phyloP scores from a whole-genome alignment of 2,888 invertebrate species.

The Tubulanus polymorphus region DNA sequence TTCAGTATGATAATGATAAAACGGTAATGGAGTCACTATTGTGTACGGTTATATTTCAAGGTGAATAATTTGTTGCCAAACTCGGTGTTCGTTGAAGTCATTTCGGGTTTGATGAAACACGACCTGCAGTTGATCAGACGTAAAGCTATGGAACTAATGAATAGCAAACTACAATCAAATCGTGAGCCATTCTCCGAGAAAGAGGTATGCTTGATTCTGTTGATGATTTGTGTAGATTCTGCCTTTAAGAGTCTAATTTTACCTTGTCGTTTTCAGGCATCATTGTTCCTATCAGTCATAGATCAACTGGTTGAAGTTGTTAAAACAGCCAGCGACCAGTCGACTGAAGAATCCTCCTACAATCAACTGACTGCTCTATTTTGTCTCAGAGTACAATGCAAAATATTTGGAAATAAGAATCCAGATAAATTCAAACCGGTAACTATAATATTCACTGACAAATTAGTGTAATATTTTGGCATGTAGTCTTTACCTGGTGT shows the following conservation, averaged over 20 bases:
- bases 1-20: not conserved
- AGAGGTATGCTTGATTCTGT: slow-evolving; percentile 22
- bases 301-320: slow-evolving; percentile 26
- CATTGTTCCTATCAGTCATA: slow-evolving; percentile 28
- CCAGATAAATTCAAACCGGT: slow-evolving; percentile 63
- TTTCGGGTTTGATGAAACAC: slow-evolving; percentile 68
- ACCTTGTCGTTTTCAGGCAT: slow-evolving; percentile 15
- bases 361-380: slow-evolving; percentile 79
- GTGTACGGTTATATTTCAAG: slow-evolving; percentile 23
- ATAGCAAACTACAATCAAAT: slow-evolving; percentile 71
- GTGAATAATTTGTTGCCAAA: slow-evolving; percentile 65
- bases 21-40: not conserved
- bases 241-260: no score
- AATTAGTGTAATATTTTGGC: not conserved
- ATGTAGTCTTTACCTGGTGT: not conserved
- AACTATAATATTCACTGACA: not conserved
- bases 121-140: slow-evolving; percentile 68
- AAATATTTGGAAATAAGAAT: slow-evolving; percentile 65
- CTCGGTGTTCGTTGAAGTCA: slow-evolving; percentile 72
- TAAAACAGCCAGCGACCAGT: slow-evolving; percentile 43
- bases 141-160: slow-evolving; percentile 80
- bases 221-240: not conserved
- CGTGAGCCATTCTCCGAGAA: slow-evolving; percentile 59
- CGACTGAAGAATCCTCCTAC: slow-evolving; percentile 60
- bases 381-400: slow-evolving; percentile 77